Percentiles rank a stretch among this genome's conserved stretches.
These are phyloP conservation scores for Aphodius sticticus DNA, from an alignment of 2,888 invertebrate genomes.

Conservation along the genomic window DNA sequence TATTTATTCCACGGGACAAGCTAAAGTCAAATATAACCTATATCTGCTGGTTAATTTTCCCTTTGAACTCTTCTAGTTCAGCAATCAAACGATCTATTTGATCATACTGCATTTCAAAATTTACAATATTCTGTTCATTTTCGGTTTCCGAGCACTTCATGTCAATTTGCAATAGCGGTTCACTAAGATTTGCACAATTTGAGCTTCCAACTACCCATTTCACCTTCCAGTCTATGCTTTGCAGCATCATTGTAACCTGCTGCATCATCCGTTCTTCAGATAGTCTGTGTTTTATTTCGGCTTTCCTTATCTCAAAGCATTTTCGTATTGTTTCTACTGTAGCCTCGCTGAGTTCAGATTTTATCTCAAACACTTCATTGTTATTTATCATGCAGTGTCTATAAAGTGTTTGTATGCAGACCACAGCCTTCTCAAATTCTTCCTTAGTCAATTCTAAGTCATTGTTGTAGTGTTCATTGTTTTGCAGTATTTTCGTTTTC, in stretches of 20 bases:
- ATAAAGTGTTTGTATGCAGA: constrained; percentile 52
- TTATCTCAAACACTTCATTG: constrained; percentile 42
- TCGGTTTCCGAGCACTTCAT: constrained; percentile 51
- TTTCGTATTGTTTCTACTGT: constrained; percentile 46
- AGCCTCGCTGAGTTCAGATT: constrained; percentile 42
- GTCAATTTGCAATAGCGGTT: constrained; percentile 62
- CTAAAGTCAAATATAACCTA: background rate
- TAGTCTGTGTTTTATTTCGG: constrained; percentile 52
- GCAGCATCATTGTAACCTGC: constrained; percentile 55
- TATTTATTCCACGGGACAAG: no score
- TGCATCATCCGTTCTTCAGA: constrained; percentile 52
- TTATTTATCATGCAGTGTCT: constrained; percentile 47
- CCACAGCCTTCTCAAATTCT: constrained; percentile 50
- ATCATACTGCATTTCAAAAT: constrained; percentile 56
- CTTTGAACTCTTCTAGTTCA: constrained; percentile 47
- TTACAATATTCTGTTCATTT: constrained; percentile 45
- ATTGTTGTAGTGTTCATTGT: constrained; percentile 50
- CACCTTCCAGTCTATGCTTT: constrained; percentile 64
- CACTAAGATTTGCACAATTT: constrained; percentile 59
- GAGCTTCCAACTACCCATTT: constrained; percentile 65
- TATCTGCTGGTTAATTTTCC: constrained; percentile 11
- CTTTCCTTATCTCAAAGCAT: constrained; percentile 53
- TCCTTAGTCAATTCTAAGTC: constrained; percentile 55
- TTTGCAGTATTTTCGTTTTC: constrained; percentile 41
- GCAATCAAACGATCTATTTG: constrained; percentile 51